phyloP scores from a whole-genome alignment of 2,888 invertebrate species.

The Ectemnius continuus region DNA sequence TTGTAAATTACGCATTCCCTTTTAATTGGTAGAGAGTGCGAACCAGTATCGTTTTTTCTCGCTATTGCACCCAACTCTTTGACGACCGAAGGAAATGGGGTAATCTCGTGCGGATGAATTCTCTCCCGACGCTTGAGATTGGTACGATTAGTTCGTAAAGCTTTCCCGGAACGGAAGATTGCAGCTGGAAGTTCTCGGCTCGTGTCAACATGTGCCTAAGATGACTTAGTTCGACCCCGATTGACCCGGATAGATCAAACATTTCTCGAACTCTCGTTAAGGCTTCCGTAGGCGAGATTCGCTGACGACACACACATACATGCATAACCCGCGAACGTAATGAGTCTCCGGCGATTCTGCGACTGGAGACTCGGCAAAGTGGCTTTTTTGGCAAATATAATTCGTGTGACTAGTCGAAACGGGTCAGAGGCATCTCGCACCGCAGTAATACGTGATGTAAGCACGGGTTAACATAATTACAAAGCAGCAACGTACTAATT shows the following conservation, averaged over 20 bases:
- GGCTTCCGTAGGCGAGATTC: slow-evolving; percentile 25
- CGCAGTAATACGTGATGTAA: slow-evolving; percentile 7
- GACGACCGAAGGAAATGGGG: no score
- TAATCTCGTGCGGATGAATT: not conserved
- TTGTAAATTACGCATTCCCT: not conserved
- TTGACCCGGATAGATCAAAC: slow-evolving; percentile 54
- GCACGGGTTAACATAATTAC: slow-evolving; percentile 48
- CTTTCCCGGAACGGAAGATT: slow-evolving; percentile 42
- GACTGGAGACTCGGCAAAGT: not conserved
- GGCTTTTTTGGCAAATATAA: not conserved
- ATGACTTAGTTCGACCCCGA: slow-evolving; percentile 52
- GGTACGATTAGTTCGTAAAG: slow-evolving; percentile 42
- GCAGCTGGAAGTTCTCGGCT: slow-evolving; percentile 49
- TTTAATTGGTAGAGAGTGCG: not conserved
- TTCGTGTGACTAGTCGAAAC: not conserved
- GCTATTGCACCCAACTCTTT: no score
- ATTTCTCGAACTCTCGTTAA: slow-evolving; percentile 66
- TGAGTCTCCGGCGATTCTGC: not conserved
- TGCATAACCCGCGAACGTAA: slow-evolving; percentile 21
- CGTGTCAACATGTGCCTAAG: slow-evolving; percentile 66
- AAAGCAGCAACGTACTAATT: slow-evolving; percentile 56
- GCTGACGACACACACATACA: slow-evolving; percentile 3
- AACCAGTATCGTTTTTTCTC: not conserved
- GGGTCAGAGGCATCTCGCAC: no score
- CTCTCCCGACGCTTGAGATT: not conserved